Base-by-base conservation (phyloP, 2,113 vertebrate species). In the Antidorcas marsupialis region DNA sequence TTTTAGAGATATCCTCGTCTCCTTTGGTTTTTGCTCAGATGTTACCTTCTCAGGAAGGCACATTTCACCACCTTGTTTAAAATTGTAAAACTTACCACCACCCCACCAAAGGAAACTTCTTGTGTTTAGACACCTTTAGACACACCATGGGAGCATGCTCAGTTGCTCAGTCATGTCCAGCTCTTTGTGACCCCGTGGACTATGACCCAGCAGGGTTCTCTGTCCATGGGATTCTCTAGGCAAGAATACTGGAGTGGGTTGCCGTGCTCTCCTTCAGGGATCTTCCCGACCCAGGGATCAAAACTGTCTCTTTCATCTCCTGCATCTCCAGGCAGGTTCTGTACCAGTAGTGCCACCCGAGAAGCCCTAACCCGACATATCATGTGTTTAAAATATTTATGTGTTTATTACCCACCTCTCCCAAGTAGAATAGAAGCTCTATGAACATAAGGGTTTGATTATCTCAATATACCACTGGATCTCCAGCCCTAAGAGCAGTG, bases 31-130 rank as follows among this genome's bases (percentile, higher is more conserved):
- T 67, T 33, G 21, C 45, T 81, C 50, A 71, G 30, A 59, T 21
- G 28, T 28, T 43, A 85, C 39, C 45, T 84, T 93, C 74, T 95
- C 28, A 14, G 60, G 13, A 27, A 87, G 78, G 28, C 11, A 30
- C 62, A 59, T 28, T 79, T 79, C 17, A 81, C 53, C 21, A 87
- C 9, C 62, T 89, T 89, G 36, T 27, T 79, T 90, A 67, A 91
- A 96, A 83, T 6, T 83, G 43, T 64, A 62, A 94, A 39, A 23
- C 36, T 39, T 45, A 92, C 45, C 2, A 28, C 3, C 47, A 11
- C 1, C n/a, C 7, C 13, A 3, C 57, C 19, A 45, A 23, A 71
- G n/a, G 39, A 62, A 60, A 13, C 4, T 27, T 64, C 53, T 27
- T n/a, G 8, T 52, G 2, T 84, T 60, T 21, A 47, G 23, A 78